phyloP scores from a whole-genome alignment of 2,113 vertebrate genomes.

The Malurus melanocephalus region DNA sequence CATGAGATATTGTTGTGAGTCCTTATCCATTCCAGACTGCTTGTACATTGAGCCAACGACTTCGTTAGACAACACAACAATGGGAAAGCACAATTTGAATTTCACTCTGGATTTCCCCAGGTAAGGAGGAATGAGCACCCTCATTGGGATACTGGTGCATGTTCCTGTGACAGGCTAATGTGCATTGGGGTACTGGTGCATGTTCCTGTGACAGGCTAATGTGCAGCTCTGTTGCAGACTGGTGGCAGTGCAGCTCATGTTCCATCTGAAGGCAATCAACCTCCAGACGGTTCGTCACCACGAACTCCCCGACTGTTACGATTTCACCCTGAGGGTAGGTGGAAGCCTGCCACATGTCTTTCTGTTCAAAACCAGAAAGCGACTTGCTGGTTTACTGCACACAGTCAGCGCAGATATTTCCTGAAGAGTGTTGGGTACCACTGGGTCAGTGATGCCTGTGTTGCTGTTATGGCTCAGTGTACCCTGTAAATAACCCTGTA shows the following conservation, averaged over 20 bases:
- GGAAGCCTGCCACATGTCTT: neutral
- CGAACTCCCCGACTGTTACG: slow-evolving; percentile 91
- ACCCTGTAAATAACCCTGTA: neutral
- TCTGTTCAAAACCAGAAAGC: neutral
- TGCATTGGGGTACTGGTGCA: neutral
- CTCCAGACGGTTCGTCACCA: slow-evolving; percentile 91
- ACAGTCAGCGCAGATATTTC: neutral
- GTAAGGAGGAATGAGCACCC: slow-evolving; percentile 60
- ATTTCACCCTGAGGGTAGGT: slow-evolving; percentile 84
- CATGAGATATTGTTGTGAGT: slow-evolving; percentile 3
- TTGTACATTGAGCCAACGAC: slow-evolving; percentile 76
- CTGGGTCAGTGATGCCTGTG: neutral
- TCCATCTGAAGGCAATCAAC: slow-evolving; percentile 92
- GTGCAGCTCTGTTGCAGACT: slow-evolving; percentile 74
- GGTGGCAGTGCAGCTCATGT: slow-evolving; percentile 80
- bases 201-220: neutral
- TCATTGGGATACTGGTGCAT: neutral
- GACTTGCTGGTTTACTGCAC: neutral
- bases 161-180: neutral
- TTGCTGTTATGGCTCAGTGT: neutral
- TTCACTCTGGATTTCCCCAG: slow-evolving; percentile 89
- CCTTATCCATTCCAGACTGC: slow-evolving; percentile 80
- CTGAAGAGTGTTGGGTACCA: neutral
- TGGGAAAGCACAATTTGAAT: slow-evolving; percentile 70
- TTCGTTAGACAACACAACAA: slow-evolving; percentile 31